These are phyloP conservation scores for Eidolon helvum DNA, from an alignment of 2,113 vertebrate genomes.

Conservation along the genomic window DNA sequence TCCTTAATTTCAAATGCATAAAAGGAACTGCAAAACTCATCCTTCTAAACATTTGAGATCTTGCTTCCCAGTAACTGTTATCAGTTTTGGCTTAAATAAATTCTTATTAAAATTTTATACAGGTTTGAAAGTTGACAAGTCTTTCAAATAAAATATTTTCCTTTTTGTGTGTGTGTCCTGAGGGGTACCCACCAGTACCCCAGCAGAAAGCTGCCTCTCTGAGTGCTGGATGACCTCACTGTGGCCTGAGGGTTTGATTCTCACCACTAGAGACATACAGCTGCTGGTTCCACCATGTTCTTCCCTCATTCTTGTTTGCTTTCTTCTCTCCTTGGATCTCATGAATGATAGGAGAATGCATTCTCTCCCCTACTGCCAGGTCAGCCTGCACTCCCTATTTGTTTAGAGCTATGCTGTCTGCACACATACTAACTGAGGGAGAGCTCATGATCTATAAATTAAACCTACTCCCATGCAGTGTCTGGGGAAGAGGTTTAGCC, in stretches of 20 bases:
- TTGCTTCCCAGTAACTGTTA: not conserved
- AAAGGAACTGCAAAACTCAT: not conserved
- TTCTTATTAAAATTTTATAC: not conserved
- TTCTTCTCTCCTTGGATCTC: not conserved
- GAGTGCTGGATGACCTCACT: too few species aligned
- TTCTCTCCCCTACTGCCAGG: not conserved
- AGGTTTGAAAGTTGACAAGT: not conserved
- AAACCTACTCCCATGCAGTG: not conserved
- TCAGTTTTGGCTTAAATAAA: too few species aligned
- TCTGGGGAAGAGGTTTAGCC: not conserved
- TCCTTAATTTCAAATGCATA: not conserved
- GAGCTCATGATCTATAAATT: not conserved
- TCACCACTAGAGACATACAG: fast-evolving
- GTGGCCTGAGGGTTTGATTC: not conserved
- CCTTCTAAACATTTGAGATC: not conserved
- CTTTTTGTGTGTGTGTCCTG: not conserved
- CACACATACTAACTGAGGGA: not conserved
- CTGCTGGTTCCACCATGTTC: not conserved
- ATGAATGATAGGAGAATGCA: not conserved
- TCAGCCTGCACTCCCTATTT: not conserved
- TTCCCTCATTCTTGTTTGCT: not conserved
- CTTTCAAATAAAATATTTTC: not conserved
- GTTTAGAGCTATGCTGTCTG: not conserved
- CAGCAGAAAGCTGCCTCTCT: not conserved
- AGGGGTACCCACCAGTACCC: not conserved